Conservation (phyloP, 2,888 invertebrate species). For the Polydrusus cervinus region DNA sequence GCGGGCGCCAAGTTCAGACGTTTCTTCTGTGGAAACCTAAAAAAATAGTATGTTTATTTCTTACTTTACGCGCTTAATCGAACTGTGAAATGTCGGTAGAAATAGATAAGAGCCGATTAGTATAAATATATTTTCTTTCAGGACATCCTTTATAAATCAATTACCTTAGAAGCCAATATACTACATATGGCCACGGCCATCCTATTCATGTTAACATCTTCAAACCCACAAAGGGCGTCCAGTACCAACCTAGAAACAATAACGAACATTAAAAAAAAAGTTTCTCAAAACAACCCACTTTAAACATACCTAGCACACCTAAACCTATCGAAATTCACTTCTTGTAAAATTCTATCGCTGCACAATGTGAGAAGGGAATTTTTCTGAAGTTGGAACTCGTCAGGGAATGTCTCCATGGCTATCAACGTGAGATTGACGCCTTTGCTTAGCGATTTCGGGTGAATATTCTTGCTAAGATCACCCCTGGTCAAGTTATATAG, state of each 20-base stretch:
- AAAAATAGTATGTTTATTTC: background rate
- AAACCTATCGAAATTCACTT: constrained; percentile 76
- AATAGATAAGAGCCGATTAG: too few species aligned
- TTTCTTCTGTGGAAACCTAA: constrained; percentile 76
- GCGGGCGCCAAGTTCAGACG: constrained; percentile 78
- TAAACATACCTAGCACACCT: constrained; percentile 76
- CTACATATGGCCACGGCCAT: constrained; percentile 89
- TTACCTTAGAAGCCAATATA: constrained; percentile 75
- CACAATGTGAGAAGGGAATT: constrained; percentile 83
- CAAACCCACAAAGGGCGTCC: constrained; percentile 81
- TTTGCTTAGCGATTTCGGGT: constrained; percentile 76
- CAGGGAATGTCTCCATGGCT: constrained; percentile 81
- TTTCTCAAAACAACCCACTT: too few species aligned
- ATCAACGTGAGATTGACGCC: constrained; percentile 78
- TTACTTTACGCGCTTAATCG: too few species aligned
- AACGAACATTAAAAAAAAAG: background rate
- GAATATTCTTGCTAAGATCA: constrained; percentile 77
- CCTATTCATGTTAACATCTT: constrained; percentile 81
- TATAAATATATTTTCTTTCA: too few species aligned
- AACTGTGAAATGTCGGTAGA: too few species aligned
- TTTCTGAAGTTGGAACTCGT: constrained; percentile 81
- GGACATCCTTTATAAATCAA: too few species aligned
- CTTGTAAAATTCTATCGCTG: constrained; percentile 84
- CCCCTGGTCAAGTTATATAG: constrained; percentile 82
- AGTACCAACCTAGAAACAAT: constrained; percentile 73